Conservation (phyloP, 2,113 vertebrate species). For the Misgurnus mizolepis region DNA sequence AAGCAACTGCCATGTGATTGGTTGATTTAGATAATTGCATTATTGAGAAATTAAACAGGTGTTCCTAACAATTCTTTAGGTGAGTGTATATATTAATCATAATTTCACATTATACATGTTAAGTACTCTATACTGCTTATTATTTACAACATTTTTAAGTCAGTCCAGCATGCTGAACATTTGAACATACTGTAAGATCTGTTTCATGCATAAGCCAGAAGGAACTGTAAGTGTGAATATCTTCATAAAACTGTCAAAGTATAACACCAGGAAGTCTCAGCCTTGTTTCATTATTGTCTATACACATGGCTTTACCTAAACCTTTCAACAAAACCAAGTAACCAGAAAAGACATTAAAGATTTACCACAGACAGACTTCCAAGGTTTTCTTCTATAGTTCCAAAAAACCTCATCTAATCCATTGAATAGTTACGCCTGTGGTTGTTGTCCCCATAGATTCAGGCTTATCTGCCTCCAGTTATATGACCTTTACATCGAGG, state of each 20-base stretch:
- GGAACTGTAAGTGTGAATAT: neutral
- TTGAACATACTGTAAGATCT: neutral
- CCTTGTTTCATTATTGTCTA: neutral
- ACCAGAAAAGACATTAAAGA: neutral
- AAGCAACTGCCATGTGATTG: too few relatives aligned
- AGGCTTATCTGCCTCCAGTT: constrained; percentile 65
- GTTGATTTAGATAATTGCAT: too few relatives aligned
- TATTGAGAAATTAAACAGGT: too few relatives aligned
- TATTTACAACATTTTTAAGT: neutral
- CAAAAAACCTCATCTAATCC: constrained; percentile 50
- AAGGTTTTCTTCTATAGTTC: constrained; percentile 33
- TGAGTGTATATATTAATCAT: too few relatives aligned
- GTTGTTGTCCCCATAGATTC: constrained; percentile 54
- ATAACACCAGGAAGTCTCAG: neutral
- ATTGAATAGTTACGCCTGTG: constrained; percentile 47
- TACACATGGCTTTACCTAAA: neutral
- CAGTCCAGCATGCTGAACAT: neutral
- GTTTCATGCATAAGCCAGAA: neutral
- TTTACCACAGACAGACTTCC: constrained; percentile 4
- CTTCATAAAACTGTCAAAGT: neutral
- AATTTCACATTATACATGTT: too few relatives aligned
- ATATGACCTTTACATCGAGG: constrained; percentile 73
- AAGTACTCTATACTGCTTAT: neutral
- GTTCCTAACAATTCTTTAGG: too few relatives aligned
- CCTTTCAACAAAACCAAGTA: constrained; percentile 4